Percentiles rank a stretch among this genome's conserved stretches.
Evolutionary conservation across 2,888 invertebrate genomes (phyloP).

Genomic region (Gibbula magus): DNA sequence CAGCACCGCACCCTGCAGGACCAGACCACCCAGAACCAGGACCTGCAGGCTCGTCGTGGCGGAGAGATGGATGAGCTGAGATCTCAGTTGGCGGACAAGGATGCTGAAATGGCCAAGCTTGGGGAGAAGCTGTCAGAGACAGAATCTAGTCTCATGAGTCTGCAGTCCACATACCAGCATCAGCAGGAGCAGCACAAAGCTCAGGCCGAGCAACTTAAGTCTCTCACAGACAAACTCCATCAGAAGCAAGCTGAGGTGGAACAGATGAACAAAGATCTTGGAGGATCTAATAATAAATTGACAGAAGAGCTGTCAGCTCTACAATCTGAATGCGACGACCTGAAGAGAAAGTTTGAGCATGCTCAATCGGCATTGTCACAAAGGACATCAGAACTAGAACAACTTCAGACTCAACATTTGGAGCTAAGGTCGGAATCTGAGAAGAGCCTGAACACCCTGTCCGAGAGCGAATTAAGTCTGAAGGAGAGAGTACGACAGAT

Average conservation of each 20-base stretch:
- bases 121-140: background rate
- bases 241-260: constrained; percentile 8
- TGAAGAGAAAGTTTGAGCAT: constrained; percentile 36
- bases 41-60: background rate
- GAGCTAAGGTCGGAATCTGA: constrained; percentile 27
- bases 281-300: background rate
- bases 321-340: constrained; percentile 28
- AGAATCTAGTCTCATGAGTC: background rate
- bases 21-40: background rate
- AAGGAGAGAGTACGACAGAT: constrained; percentile 24
- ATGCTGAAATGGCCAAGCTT: constrained; percentile 19
- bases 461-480: constrained; percentile 18
- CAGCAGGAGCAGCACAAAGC: constrained; percentile 20
- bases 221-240: background rate
- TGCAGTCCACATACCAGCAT: background rate
- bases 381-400: constrained; percentile 30
- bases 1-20: background rate
- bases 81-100: background rate
- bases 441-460: background rate
- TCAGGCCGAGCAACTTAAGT: background rate
- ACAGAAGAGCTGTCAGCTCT: constrained; percentile 10
- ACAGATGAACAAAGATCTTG: constrained; percentile 27
- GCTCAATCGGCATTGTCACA: constrained; percentile 30
- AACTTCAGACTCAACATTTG: constrained; percentile 23
- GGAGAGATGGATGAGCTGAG: constrained; percentile 8